Base-by-base conservation (phyloP, 2,797 vertebrate genomes). In the Adelosebastes latens region DNA sequence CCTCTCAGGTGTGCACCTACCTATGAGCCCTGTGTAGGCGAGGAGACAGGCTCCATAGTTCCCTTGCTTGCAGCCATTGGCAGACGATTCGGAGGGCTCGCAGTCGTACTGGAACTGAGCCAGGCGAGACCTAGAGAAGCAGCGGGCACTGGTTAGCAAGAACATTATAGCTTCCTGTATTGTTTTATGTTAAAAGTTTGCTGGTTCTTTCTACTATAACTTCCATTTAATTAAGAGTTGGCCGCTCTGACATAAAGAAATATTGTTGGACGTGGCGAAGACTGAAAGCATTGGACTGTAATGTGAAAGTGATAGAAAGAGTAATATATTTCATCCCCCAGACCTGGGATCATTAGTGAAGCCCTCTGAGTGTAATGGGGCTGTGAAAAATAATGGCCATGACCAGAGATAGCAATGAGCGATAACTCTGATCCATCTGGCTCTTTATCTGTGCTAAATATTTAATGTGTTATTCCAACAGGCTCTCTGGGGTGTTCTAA, bases 1-100 rank as follows among this genome's bases (percentile, higher is more conserved):
- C 12, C 46, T 78, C 75, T 88, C 46, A 55, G 65, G 67, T 81
- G 29, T 67, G 59, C 49, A 90, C 93, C 68, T 88, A 95, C 95
- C 95, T 91, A 96, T 95, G 73, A 96, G 92, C n/a, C 95, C 95
- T 20, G 96, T 96, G 94, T 96, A 96, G 85, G 95, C 94, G 14
- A 96, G 87, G 2, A 96, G 95, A 72, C 95, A 96, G 55, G 93
- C 91, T 58, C 90, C 94, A 9, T 95, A 93, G 90, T 94, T 96
- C 5, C 86, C 92, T 60, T 95, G 93, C 77, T 94, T 94, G 90
- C 96, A 96, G 81, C 95, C 93, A 16, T 78, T 95, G 87, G 90
- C 79, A 52, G 94, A 94, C 34, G 71, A 85, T 79, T 91, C 74
- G 0, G 92, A 94, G 10, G 94, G 93, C 88, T 95, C 92, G 32